A percentile compares a stretch with the other conserved stretches of the same genome.
phyloP scores from a whole-genome alignment of 2,888 invertebrate genomes.

The Andrena bicolor region DNA sequence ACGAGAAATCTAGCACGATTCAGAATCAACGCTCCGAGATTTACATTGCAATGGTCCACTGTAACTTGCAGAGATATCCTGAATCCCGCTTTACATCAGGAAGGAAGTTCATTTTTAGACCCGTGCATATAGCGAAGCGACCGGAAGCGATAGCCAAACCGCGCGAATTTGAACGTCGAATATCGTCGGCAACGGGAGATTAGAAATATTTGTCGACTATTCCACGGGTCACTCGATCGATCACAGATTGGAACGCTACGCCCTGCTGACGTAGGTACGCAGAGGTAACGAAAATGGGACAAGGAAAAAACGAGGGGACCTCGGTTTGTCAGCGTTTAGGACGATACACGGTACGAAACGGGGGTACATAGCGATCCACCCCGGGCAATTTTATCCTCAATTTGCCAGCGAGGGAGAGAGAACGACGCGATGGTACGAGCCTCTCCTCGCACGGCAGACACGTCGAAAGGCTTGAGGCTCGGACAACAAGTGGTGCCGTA shows the following conservation, averaged over 20 bases:
- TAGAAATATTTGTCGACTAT: slow-evolving; percentile 20
- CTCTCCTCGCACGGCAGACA: slow-evolving; percentile 54
- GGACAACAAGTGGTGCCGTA: slow-evolving; percentile 71
- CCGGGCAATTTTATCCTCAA: slow-evolving; percentile 50
- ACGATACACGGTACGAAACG: not conserved
- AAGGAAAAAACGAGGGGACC: not conserved
- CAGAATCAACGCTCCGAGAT: not conserved
- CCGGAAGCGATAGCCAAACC: not conserved
- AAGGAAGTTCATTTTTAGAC: not conserved
- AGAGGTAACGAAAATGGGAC: not conserved
- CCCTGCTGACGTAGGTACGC: not conserved
- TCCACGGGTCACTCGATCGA: not conserved
- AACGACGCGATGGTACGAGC: slow-evolving; percentile 33
- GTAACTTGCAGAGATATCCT: not conserved
- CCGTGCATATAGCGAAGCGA: not conserved
- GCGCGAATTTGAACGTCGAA: slow-evolving; percentile 8
- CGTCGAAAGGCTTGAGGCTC: slow-evolving; percentile 59
- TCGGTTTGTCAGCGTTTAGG: slow-evolving; percentile 26
- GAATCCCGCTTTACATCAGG: not conserved
- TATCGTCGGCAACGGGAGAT: not conserved
- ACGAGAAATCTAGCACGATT: not conserved
- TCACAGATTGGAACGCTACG: slow-evolving; percentile 6
- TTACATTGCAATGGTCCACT: not conserved
- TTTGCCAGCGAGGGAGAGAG: slow-evolving; percentile 20
- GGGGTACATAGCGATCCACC: slow-evolving; percentile 34